Conservation (phyloP, 2,888 invertebrate species). For the Nomada fucata region DNA sequence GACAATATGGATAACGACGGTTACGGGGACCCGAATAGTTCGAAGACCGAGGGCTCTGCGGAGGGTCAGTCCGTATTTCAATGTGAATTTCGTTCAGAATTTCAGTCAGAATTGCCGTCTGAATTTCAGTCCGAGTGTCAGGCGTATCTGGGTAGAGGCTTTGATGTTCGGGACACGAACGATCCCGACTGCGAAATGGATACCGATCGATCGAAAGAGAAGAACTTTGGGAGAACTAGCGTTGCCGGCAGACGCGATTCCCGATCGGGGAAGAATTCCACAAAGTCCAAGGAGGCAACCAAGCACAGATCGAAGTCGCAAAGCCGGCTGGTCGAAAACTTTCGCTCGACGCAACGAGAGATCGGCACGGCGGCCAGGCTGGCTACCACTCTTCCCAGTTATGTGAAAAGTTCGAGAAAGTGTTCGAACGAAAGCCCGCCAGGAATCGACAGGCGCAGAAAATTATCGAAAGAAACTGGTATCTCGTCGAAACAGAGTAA, state of each 20-base stretch:
- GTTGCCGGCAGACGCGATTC: conserved; percentile 19
- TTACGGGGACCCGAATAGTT: conserved; percentile 7
- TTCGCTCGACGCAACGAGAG: conserved; percentile 34
- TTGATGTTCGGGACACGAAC: background rate
- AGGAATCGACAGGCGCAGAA: conserved; percentile 55
- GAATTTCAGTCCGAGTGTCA: conserved; percentile 40
- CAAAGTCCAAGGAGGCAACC: conserved; percentile 18
- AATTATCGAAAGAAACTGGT: conserved; percentile 50
- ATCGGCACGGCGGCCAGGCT: conserved; percentile 42
- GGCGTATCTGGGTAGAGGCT: conserved; percentile 10
- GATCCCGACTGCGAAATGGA: background rate
- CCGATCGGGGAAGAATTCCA: conserved; percentile 17
- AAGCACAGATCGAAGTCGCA: conserved; percentile 64
- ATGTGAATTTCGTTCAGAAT: conserved; percentile 36
- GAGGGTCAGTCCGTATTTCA: background rate
- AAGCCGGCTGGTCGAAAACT: conserved; percentile 51
- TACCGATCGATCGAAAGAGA: conserved; percentile 8
- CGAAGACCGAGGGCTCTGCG: conserved; percentile 38
- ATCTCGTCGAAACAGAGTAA: conserved; percentile 70
- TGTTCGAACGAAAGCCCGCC: conserved; percentile 63
- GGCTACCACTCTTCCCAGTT: conserved; percentile 77
- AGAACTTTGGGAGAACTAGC: background rate
- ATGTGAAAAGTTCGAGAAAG: conserved; percentile 74
- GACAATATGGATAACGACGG: conserved; percentile 70
- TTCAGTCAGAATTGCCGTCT: conserved; percentile 30